phyloP scores from a whole-genome alignment of 2,797 vertebrate species.

The Schizopygopsis pylzovi region DNA sequence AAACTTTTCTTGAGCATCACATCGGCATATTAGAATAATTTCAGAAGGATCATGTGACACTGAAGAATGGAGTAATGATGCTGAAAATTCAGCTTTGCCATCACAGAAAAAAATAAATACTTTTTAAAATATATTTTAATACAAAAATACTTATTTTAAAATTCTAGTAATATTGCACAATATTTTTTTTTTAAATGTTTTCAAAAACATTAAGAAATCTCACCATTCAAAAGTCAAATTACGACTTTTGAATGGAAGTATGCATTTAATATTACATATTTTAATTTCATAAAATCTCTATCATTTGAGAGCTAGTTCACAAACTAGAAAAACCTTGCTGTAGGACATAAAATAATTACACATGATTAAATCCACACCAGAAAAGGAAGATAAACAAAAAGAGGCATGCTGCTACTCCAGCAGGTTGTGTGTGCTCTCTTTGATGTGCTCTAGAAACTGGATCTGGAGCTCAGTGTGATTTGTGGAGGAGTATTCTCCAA shows the following conservation, averaged over 20 bases:
- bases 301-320: not conserved
- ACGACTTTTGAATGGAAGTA: not conserved
- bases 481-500: slow-evolving; percentile 48
- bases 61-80: not conserved
- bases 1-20: not conserved
- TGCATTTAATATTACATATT: not conserved
- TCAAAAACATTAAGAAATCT: not conserved
- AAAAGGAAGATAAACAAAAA: slow-evolving; percentile 42
- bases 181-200: too few species aligned
- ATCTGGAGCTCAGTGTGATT: slow-evolving; percentile 53
- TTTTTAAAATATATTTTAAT: not conserved
- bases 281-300: not conserved
- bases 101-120: not conserved
- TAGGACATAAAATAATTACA: slow-evolving; percentile 14
- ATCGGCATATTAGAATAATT: not conserved
- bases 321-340: not conserved
- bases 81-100: not conserved
- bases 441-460: slow-evolving; percentile 33
- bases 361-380: slow-evolving; percentile 10
- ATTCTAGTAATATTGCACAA: not conserved
- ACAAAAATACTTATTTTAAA: not conserved
- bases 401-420: not conserved
- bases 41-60: not conserved
- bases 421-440: slow-evolving; percentile 11
- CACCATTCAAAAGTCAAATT: not conserved